A percentile compares a stretch with the other conserved stretches of the same genome.
Conservation (phyloP, 2,113 vertebrate species). For the Calypte anna region DNA sequence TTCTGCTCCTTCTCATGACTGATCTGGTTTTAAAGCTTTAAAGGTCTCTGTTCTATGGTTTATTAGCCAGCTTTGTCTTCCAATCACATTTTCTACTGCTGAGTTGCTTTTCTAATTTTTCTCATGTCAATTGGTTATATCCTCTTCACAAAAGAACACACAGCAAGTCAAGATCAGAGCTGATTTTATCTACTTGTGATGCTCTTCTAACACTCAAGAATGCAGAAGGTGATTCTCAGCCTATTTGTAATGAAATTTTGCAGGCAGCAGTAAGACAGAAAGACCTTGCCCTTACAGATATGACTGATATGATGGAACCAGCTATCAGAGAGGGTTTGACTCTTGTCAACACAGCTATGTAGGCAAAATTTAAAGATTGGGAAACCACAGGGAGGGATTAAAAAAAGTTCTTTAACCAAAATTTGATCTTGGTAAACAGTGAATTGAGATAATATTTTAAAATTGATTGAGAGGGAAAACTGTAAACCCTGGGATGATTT, state of each 20-base stretch:
- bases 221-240: background rate
- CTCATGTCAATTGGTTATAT: background rate
- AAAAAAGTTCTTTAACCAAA: background rate
- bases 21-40: background rate
- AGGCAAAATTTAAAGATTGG: background rate
- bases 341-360: background rate
- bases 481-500: background rate
- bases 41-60: background rate
- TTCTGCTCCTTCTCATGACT: background rate
- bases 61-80: background rate
- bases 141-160: background rate
- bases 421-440: background rate
- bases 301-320: background rate
- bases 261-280: background rate
- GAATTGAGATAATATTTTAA: background rate
- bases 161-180: background rate
- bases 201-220: background rate
- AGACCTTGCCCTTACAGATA: background rate
- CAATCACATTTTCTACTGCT: background rate
- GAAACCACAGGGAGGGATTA: background rate
- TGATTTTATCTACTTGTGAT: background rate
- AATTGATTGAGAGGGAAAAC: background rate
- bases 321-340: background rate
- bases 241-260: background rate
- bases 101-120: background rate